Base-by-base conservation (phyloP, 1,140 invertebrate genomes). In the Bombus fervidus region DNA sequence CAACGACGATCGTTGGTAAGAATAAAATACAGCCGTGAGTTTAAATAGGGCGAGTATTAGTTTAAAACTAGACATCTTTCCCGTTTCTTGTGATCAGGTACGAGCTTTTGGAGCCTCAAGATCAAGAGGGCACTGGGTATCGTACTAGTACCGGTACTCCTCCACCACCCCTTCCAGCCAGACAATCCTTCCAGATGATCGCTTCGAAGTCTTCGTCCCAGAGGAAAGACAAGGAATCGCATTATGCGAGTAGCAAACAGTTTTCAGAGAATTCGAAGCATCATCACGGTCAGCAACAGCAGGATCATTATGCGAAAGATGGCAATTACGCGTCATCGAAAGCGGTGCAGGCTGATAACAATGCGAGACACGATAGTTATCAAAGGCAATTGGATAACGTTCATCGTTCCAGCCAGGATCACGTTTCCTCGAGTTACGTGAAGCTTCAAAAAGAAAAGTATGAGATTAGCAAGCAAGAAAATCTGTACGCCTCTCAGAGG, bases 1-100 rank as follows among this genome's bases (percentile, higher is more conserved):
- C 83, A 88, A 93, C 84, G 97, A 97, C 86, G 97, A 97, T 92
- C 95, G 96, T 91, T 97, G 97, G 97, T 96, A 86, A 93, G 92
- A 92, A 39, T 59, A 13, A 31, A 13, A 31, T 62, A 83, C 10
- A 37, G 1, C 3, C 2, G 59, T 57, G 71, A 86, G 47, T 8
- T 53, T 53, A 53, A 22, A 53, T 8, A 53, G 47, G 1, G 22
- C 25, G 1, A n/a, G 1, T 25, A 6, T 43, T 31, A 13, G 28
- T 39, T n/a, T 13, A 3, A 69, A 69, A 0, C n/a, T 43, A 28
- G 37, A n/a, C 2, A 3, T 10, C 18, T 31, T 31, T 47, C 28
- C 12, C 25, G 5, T 4, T 22, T 73, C 25, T 72, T 13, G 2
- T 8, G 13, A 28, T 0, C 57, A 94, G 94, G 95, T 96, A 96